These are phyloP conservation scores for Fragum whitleyi DNA, from an alignment of 2,888 invertebrate species.

Conservation along the genomic window DNA sequence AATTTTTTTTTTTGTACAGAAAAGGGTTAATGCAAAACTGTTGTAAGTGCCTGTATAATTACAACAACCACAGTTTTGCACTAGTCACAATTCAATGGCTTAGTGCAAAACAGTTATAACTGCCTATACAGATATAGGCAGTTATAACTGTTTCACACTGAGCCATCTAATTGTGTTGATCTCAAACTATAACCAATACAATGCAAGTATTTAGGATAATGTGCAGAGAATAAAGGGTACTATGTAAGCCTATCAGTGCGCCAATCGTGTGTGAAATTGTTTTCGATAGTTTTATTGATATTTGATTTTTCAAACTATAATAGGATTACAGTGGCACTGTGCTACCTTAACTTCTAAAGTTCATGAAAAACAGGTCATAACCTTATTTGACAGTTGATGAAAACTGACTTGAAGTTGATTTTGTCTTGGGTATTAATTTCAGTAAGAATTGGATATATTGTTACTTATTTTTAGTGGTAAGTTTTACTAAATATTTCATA, in stretches of 20 bases:
- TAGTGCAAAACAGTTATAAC: too few relatives aligned
- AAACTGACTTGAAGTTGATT: background rate
- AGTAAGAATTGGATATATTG: background rate
- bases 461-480: background rate
- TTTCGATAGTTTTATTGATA: constrained; percentile 26
- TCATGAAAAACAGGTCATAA: background rate
- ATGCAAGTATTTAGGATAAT: too few relatives aligned
- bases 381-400: background rate
- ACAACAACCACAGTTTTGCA: too few relatives aligned
- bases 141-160: too few relatives aligned
- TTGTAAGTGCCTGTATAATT: too few relatives aligned
- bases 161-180: background rate
- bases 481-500: too few relatives aligned
- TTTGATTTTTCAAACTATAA: constrained; percentile 16
- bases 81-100: too few relatives aligned
- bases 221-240: background rate
- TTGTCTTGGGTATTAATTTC: too few relatives aligned
- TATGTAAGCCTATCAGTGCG: background rate
- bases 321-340: constrained; percentile 21
- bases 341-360: background rate
- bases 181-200: too few relatives aligned
- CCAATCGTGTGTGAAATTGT: constrained; percentile 23
- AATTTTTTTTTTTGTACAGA: too few relatives aligned
- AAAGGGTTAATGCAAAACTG: too few relatives aligned
- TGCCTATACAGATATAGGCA: too few relatives aligned